Percentiles rank a stretch among this genome's conserved stretches.
phyloP scores from a whole-genome alignment of 2,113 vertebrate species.

The Grantiella picta region DNA sequence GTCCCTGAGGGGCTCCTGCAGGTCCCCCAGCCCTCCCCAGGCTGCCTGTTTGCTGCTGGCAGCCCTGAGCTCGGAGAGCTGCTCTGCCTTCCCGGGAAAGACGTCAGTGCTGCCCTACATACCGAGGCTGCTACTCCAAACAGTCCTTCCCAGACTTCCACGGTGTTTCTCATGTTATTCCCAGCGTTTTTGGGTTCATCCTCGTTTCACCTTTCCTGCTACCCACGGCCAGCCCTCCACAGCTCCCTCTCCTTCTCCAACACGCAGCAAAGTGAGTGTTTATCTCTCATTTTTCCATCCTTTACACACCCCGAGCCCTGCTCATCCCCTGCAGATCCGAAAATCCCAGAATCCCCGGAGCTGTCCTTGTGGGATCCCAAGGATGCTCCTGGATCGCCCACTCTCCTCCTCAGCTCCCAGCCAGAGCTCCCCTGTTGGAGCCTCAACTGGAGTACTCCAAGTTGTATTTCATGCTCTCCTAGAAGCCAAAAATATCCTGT shows the following conservation, averaged over 20 bases:
- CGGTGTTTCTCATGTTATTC: neutral
- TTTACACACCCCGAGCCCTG: too few relatives aligned
- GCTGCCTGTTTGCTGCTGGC: neutral
- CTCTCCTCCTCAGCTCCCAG: neutral
- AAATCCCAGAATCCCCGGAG: neutral
- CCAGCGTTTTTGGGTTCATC: neutral
- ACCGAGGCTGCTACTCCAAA: neutral
- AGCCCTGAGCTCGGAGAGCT: neutral
- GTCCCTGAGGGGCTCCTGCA: neutral
- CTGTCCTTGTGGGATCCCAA: neutral
- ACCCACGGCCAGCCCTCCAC: neutral
- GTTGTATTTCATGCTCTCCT: neutral
- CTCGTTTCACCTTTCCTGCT: neutral
- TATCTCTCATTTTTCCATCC: neutral
- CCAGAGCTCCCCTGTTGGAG: neutral
- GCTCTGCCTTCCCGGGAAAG: neutral
- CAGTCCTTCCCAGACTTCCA: neutral
- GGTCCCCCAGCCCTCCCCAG: neutral
- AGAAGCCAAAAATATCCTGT: neutral
- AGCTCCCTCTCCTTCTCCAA: neutral
- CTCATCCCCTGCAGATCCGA: fast-evolving
- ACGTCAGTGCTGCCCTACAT: slow-evolving; percentile 32
- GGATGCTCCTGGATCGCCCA: neutral
- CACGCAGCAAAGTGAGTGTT: fast-evolving
- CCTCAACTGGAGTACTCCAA: neutral